A percentile compares a stretch with the other conserved stretches of the same genome.
These are phyloP conservation scores for Acanthisitta chloris DNA, from an alignment of 2,113 vertebrate species.

Conservation along the genomic window DNA sequence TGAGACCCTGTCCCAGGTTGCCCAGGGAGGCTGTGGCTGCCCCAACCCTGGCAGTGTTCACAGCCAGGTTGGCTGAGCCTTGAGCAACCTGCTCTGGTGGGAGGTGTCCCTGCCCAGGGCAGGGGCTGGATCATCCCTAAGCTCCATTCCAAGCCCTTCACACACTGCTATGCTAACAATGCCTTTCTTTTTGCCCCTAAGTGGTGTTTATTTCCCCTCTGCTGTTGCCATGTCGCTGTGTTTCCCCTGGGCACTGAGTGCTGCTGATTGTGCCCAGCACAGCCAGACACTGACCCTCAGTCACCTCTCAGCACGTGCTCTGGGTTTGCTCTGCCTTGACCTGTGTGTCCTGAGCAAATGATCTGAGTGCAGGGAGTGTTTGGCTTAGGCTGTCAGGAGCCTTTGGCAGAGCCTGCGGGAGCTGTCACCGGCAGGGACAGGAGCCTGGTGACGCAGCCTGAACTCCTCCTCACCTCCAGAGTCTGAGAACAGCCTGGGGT, in stretches of 20 bases:
- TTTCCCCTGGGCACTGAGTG: not conserved
- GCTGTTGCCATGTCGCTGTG: not conserved
- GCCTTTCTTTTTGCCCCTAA: too few species aligned
- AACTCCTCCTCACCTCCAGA: not conserved
- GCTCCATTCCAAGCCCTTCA: too few species aligned
- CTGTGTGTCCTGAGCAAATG: rapidly evolving
- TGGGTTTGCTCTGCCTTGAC: not conserved
- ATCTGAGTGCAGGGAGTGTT: rapidly evolving
- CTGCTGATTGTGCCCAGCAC: not conserved
- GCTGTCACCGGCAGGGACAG: not conserved
- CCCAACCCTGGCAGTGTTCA: too few species aligned
- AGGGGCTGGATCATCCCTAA: too few species aligned
- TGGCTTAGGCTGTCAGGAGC: rapidly evolving
- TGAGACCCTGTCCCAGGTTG: too few species aligned
- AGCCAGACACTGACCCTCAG: not conserved
- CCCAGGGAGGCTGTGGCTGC: too few species aligned
- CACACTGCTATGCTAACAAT: too few species aligned
- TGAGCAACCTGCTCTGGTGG: too few species aligned
- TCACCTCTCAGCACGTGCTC: not conserved
- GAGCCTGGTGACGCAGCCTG: not conserved
- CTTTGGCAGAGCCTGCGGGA: rapidly evolving
- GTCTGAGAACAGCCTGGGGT: not conserved
- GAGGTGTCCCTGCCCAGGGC: too few species aligned
- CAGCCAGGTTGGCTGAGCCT: too few species aligned
- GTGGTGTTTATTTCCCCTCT: not conserved